Base-by-base conservation (phyloP, 2,888 invertebrate species). In the Endotricha flammealis region DNA sequence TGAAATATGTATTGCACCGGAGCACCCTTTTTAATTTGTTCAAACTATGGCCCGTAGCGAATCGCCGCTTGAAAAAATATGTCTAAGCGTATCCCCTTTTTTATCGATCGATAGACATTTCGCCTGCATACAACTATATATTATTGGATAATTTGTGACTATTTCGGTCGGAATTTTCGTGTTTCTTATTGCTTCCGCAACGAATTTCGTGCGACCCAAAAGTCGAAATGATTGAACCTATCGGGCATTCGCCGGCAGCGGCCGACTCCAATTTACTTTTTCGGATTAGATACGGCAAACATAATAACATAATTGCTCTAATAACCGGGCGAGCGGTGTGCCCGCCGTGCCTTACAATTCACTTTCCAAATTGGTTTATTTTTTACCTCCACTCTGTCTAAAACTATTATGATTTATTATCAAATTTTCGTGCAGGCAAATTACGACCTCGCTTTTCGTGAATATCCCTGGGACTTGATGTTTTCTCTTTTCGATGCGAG, bases 221-320 rank as follows among this genome's bases (percentile, higher is more conserved):
- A 82, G 66, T 76, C 65, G 69, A 76, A 75, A 79, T 81, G 80
- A 82, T 83, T 78, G 82, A 75, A 82, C 78, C 79, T 81, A 82
- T 80, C 76, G 77, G 75, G 73, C 79, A 76, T 75, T 76, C 65
- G 83, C 82, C 83, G 81, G 81, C 85, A 83, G 86, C 82, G 82
- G 73, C 72, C 68, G 66, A 74, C 75, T 82, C 85, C 85, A 86
- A 85, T 85, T 86, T 86, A 78, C 78, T 85, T 85, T 85, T 86
- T 83, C 73, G 79, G 78, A 86, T 86, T 86, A 85, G 86, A 85
- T 81, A 85, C 85, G 81, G 82, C 82, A 69, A 79, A 82, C 79
- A 82, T 85, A 86, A 86, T 85, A 83, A 86, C 85, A 85, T 85
- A 86, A 86, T 86, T 86, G 86, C 63, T 81, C 80, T 85, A 85